Base-by-base conservation (phyloP, 1,140 invertebrate species). In the Pseudomyrmex cubaensis region DNA sequence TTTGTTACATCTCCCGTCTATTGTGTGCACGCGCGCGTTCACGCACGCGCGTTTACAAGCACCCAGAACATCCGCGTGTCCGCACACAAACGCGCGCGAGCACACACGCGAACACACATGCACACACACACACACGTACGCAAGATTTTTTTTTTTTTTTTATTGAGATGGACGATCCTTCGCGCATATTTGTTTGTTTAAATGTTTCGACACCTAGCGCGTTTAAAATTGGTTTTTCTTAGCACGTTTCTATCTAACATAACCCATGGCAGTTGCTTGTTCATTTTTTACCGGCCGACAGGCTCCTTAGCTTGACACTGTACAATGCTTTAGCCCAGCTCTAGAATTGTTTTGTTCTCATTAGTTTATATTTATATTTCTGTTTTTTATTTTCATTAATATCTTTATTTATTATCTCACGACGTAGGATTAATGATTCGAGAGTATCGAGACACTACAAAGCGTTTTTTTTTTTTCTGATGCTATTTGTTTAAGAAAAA, bases 191-290 rank as follows among this genome's bases (percentile, higher is more conserved):
- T 56, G 72, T 46, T 84, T 63, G 73, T 83, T 67, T 72, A 44
- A 86, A 85, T 87, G 66, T 86, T 89, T 91, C 84, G 85, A 90
- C 90, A 90, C 85, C 90, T 92, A 91, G 84, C 86, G 62, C 90
- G 90, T 85, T 89, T 91, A 90, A 92, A 93, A 92, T 92, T 92
- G 82, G 84, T 92, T 76, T 35, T 35, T 92, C 87, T 91, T 90
- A 92, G 85, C 90, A 92, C 87, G 89, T 91, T 90, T 93, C 90
- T 92, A 91, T 75, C 86, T 91, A 91, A 85, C 90, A 89, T 90
- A 83, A 92, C 89, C 90, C 91, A 92, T 93, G 92, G 92, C 92
- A 93, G 92, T 93, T 92, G 89, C 92, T 92, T 89, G 90, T 92
- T 92, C 88, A 92, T 90, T 82, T 89, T 80, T 80, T 89, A 91